phyloP scores from a whole-genome alignment of 1,140 invertebrate genomes.

The Hycleus phaleratus region DNA sequence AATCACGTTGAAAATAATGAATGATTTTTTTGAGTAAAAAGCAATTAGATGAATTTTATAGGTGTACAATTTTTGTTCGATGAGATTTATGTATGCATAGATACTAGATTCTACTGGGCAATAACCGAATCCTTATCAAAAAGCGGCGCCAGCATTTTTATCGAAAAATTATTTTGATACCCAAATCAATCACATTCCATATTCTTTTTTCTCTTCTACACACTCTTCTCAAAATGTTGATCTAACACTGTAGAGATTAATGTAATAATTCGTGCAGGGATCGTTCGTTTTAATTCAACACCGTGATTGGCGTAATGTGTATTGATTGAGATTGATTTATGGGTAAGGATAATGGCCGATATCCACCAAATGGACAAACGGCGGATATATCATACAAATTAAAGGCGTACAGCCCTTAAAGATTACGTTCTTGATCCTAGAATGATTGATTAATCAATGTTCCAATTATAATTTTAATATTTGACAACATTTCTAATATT shows the following conservation, averaged over 20 bases:
- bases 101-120: no score
- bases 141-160: no score
- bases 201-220: neutral
- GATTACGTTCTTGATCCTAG: no score
- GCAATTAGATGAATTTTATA: no score
- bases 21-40: no score
- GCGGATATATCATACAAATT: conserved; percentile 19
- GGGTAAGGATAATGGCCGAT: conserved; percentile 17
- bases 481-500: no score
- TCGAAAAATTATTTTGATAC: conserved; percentile 5
- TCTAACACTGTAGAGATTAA: conserved; percentile 14
- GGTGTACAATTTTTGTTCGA: no score
- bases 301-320: conserved; percentile 23
- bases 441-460: no score
- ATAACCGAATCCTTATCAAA: no score
- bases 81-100: no score
- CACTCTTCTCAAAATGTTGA: conserved; percentile 1
- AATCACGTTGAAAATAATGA: no score
- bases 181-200: conserved; percentile 6
- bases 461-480: no score
- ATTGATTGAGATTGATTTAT: conserved; percentile 25
- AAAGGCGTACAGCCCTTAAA: neutral
- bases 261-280: conserved; percentile 19
- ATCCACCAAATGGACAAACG: neutral
- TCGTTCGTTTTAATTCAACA: conserved; percentile 17